Evolutionary conservation across 2,797 vertebrate genomes (phyloP).

Genomic region (Trematomus bernacchii): DNA sequence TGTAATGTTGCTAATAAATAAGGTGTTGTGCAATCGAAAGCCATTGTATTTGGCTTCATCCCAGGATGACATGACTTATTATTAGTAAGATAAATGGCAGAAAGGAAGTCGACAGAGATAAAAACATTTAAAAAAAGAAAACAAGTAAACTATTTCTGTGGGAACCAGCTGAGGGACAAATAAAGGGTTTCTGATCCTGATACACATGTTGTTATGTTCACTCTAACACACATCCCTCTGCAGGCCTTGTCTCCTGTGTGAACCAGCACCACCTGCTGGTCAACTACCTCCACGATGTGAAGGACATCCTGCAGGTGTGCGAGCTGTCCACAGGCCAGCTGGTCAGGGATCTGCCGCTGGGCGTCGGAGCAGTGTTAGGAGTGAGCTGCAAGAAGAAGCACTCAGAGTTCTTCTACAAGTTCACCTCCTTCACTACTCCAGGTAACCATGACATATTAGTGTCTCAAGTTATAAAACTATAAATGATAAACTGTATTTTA

Average conservation of each 20-base stretch:
- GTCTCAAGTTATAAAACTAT: too few relatives aligned
- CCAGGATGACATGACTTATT: background rate
- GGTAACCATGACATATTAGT: slow-evolving; percentile 52
- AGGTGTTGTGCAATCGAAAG: background rate
- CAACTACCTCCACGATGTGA: slow-evolving; percentile 85
- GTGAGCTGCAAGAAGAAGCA: slow-evolving; percentile 87
- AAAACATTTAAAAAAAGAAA: background rate
- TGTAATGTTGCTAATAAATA: background rate
- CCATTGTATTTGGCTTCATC: background rate
- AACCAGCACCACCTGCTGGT: slow-evolving; percentile 84
- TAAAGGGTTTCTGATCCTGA: too few relatives aligned
- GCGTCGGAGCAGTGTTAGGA: slow-evolving; percentile 81
- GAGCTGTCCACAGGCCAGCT: slow-evolving; percentile 72
- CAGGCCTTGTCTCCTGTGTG: slow-evolving; percentile 82
- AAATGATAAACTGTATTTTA: too few relatives aligned
- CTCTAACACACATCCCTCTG: background rate
- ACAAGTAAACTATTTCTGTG: too few relatives aligned
- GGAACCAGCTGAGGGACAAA: too few relatives aligned
- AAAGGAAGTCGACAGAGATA: background rate
- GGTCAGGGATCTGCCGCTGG: slow-evolving; percentile 79
- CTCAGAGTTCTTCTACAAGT: slow-evolving; percentile 86
- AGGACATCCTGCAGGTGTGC: slow-evolving; percentile 83
- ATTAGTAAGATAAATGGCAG: background rate
- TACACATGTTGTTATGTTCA: background rate
- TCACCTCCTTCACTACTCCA: slow-evolving; percentile 85